These are phyloP conservation scores for Tetragonula carbonaria DNA, from an alignment of 2,888 invertebrate genomes.

Conservation along the genomic window DNA sequence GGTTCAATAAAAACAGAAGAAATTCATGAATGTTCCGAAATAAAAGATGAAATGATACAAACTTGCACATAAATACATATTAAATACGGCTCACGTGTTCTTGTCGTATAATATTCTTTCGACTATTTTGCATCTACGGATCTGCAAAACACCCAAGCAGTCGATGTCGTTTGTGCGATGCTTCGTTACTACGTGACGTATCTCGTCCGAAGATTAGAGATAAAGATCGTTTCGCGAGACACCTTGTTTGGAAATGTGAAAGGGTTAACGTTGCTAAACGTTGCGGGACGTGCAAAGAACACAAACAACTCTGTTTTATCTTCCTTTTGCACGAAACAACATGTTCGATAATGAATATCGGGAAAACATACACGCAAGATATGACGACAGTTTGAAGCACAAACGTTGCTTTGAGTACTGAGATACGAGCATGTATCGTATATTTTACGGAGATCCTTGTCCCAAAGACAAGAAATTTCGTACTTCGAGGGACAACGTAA, in stretches of 20 bases:
- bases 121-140: not conserved
- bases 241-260: slow-evolving; percentile 1
- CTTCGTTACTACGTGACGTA: not conserved
- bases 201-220: not conserved
- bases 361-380: not conserved
- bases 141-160: not conserved
- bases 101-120: not conserved
- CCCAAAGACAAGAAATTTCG: not conserved
- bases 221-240: not conserved
- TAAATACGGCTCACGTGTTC: not conserved
- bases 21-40: no score
- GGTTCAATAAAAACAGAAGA: no score
- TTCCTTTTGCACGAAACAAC: not conserved
- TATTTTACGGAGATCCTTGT: no score
- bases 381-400: not conserved
- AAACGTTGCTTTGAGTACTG: not conserved
- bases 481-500: not conserved
- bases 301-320: not conserved
- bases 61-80: not conserved
- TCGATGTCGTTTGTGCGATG: not conserved
- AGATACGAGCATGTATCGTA: not conserved
- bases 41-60: not conserved
- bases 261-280: not conserved
- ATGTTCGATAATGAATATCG: not conserved
- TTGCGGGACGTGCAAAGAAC: no score